A percentile compares a stretch with the other conserved stretches of the same genome.
Conservation (phyloP, 1,140 invertebrate species). For the Drosophila subpulchrella region DNA sequence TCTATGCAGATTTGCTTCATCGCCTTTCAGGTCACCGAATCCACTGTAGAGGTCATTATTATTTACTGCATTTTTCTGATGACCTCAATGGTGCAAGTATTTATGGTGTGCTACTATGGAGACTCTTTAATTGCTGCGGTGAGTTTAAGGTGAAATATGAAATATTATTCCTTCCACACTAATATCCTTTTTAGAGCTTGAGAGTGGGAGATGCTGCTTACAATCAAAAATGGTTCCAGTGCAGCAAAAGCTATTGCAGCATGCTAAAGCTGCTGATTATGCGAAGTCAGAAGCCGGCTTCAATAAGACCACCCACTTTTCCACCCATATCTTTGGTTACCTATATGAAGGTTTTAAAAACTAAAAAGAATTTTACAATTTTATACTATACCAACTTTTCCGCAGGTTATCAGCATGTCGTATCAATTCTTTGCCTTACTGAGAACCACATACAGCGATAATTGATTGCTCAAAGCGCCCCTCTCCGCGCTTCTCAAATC, state of each 20-base stretch:
- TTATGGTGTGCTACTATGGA: conserved; percentile 76
- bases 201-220: conserved; percentile 74
- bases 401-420: conserved; percentile 73
- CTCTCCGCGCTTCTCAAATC: not conserved
- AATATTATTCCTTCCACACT: not conserved
- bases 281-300: conserved; percentile 72
- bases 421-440: conserved; percentile 75
- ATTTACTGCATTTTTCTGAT: conserved; percentile 77
- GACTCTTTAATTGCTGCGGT: conserved; percentile 71
- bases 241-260: conserved; percentile 56
- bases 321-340: conserved; percentile 76
- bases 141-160: not conserved
- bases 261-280: conserved; percentile 66
- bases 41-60: conserved; percentile 66
- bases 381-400: not conserved
- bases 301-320: conserved; percentile 72
- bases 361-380: not conserved
- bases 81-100: conserved; percentile 78
- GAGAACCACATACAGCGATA: conserved; percentile 58
- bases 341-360: conserved; percentile 69
- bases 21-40: conserved; percentile 77
- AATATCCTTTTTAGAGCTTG: conserved; percentile 46
- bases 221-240: conserved; percentile 80
- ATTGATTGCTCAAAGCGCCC: conserved; percentile 4
- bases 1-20: conserved; percentile 82